Percentiles rank a stretch among this genome's conserved stretches.
These are phyloP conservation scores for Diplodus puntazzo DNA, from an alignment of 2,797 vertebrate species.

Conservation along the genomic window DNA sequence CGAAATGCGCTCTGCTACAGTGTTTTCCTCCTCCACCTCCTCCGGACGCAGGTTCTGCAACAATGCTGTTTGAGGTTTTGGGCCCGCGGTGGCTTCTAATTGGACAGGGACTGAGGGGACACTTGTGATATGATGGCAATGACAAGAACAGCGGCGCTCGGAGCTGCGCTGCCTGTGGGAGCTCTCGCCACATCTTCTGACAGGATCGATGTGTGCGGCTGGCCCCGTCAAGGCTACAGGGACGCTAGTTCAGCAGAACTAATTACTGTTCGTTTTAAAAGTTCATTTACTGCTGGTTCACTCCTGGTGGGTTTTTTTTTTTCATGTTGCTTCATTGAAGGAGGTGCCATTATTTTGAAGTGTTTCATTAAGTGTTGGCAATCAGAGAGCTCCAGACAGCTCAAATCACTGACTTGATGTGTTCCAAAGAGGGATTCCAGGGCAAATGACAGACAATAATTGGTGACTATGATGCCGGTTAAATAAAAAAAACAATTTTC, in stretches of 20 bases:
- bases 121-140: slow-evolving; percentile 59
- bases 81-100: slow-evolving; percentile 59
- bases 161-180: slow-evolving; percentile 37
- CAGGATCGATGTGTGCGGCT: slow-evolving; percentile 63
- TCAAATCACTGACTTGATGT: slow-evolving; percentile 33
- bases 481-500: neutral
- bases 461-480: neutral
- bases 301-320: slow-evolving; percentile 13
- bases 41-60: slow-evolving; percentile 18
- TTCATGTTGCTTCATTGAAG: slow-evolving; percentile 20
- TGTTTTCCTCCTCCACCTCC: slow-evolving; percentile 1
- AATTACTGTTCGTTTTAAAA: slow-evolving; percentile 71
- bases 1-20: neutral
- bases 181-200: slow-evolving; percentile 54
- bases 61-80: slow-evolving; percentile 31
- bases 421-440: slow-evolving; percentile 32
- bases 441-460: slow-evolving; percentile 23
- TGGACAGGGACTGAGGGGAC: slow-evolving; percentile 68
- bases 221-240: slow-evolving; percentile 38
- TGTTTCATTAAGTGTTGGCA: slow-evolving; percentile 55
- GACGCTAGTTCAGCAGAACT: slow-evolving; percentile 62
- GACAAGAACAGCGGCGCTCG: slow-evolving; percentile 49
- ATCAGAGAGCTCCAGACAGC: slow-evolving; percentile 34
- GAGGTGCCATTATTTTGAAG: slow-evolving; percentile 44
- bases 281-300: slow-evolving; percentile 60